phyloP scores from a whole-genome alignment of 2,888 invertebrate genomes.

The Callinectes sapidus region DNA sequence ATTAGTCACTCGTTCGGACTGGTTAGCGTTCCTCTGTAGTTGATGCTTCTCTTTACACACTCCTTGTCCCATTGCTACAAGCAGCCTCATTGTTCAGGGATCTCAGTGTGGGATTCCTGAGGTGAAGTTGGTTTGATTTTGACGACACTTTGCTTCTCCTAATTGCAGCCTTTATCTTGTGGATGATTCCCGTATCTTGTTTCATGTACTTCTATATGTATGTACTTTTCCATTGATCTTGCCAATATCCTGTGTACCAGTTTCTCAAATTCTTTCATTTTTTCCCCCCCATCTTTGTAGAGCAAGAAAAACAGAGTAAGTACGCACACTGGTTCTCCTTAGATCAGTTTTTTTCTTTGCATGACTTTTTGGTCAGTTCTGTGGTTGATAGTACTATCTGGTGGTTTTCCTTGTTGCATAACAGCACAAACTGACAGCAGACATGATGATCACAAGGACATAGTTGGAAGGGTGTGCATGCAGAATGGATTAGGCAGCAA shows the following conservation, averaged over 20 bases:
- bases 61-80: neutral
- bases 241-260: conserved; percentile 27
- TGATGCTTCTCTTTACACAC: neutral
- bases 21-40: no score
- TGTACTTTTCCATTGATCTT: neutral
- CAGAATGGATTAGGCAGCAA: neutral
- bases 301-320: conserved; percentile 65
- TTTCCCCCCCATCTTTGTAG: conserved; percentile 60
- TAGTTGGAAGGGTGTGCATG: neutral
- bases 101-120: neutral
- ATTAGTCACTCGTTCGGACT: no score
- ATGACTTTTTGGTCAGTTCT: conserved; percentile 21
- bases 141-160: no score
- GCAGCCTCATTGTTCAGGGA: neutral
- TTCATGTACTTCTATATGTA: conserved; percentile 27
- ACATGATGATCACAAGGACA: neutral
- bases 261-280: conserved; percentile 51
- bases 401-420: neutral
- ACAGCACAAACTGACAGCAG: neutral
- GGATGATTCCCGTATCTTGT: conserved; percentile 22
- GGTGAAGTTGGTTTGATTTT: neutral
- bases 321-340: conserved; percentile 20
- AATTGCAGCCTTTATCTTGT: neutral
- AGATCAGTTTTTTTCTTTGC: neutral
- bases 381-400: neutral